phyloP scores from a whole-genome alignment of 2,888 invertebrate genomes.

The Trichopria drosophilae region DNA sequence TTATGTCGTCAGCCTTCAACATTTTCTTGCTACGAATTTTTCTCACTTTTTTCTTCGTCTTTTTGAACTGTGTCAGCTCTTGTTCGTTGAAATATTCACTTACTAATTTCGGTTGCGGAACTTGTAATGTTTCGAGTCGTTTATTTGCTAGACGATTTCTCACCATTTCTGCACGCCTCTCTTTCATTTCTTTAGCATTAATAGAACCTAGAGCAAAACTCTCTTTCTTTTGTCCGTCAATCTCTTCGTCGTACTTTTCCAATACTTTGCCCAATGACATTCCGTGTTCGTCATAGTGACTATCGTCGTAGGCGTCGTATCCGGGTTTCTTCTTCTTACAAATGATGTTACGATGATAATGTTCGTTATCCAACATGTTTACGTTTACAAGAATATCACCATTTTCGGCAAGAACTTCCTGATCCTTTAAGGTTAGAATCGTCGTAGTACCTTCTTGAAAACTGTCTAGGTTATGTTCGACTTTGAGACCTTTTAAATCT shows the following conservation, averaged over 20 bases:
- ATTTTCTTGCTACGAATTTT: conserved; percentile 69
- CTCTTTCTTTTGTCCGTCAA: conserved; percentile 71
- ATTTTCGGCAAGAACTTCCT: conserved; percentile 82
- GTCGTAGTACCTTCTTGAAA: conserved; percentile 80
- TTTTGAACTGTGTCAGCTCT: conserved; percentile 83
- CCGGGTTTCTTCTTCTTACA: conserved; percentile 83
- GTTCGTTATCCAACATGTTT: conserved; percentile 82
- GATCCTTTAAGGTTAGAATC: conserved; percentile 91
- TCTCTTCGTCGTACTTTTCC: conserved; percentile 93
- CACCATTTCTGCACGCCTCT: conserved; percentile 56
- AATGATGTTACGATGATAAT: conserved; percentile 77
- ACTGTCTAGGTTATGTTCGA: conserved; percentile 76
- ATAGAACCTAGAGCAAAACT: conserved; percentile 79
- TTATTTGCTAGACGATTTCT: conserved; percentile 67
- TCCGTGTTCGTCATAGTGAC: conserved; percentile 71
- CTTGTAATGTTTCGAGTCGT: conserved; percentile 73
- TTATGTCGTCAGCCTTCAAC: conserved; percentile 74
- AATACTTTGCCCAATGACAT: conserved; percentile 71
- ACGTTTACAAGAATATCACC: conserved; percentile 90
- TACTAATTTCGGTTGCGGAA: conserved; percentile 72
- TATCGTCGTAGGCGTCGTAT: conserved; percentile 86
- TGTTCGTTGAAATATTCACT: conserved; percentile 85
- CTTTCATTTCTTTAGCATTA: conserved; percentile 62
- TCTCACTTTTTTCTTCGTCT: conserved; percentile 77
- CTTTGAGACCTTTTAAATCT: conserved; percentile 79